These are phyloP conservation scores for Sapayoa aenigma DNA, from an alignment of 2,113 vertebrate genomes.

Conservation along the genomic window DNA sequence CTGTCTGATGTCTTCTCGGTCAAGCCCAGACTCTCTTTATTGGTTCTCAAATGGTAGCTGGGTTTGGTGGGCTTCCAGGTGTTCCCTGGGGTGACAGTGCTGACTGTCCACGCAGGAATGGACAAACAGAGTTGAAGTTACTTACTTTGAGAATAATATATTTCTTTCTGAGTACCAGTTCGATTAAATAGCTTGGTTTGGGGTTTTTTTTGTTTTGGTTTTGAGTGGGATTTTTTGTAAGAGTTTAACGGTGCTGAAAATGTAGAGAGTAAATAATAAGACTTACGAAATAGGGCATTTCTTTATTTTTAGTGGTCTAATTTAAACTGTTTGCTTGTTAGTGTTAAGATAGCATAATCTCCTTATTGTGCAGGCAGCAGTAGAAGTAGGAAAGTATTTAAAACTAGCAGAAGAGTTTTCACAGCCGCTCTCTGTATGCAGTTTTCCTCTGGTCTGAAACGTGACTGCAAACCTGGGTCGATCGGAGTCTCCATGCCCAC, in stretches of 20 bases:
- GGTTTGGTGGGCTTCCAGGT: background rate
- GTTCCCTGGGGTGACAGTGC: background rate
- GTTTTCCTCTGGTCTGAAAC: background rate
- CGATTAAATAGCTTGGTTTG: background rate
- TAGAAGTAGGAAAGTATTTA: background rate
- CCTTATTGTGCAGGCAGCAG: background rate
- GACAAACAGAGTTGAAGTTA: background rate
- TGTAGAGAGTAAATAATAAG: background rate
- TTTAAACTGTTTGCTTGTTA: background rate
- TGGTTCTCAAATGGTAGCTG: background rate
- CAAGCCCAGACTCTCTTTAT: background rate
- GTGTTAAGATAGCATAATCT: background rate
- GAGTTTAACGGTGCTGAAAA: background rate
- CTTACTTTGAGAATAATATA: background rate
- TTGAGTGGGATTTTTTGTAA: background rate
- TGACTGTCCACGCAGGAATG: background rate
- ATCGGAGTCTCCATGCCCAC: accelerated
- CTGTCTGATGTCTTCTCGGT: background rate
- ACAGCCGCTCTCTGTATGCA: background rate
- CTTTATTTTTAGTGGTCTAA: background rate
- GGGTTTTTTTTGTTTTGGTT: background rate
- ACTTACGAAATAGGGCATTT: background rate
- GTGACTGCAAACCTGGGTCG: accelerated
- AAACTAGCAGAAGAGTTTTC: background rate
- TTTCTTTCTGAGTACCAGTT: background rate